These are phyloP conservation scores for Cinclus cinclus DNA, from an alignment of 2,113 vertebrate species.

Conservation along the genomic window DNA sequence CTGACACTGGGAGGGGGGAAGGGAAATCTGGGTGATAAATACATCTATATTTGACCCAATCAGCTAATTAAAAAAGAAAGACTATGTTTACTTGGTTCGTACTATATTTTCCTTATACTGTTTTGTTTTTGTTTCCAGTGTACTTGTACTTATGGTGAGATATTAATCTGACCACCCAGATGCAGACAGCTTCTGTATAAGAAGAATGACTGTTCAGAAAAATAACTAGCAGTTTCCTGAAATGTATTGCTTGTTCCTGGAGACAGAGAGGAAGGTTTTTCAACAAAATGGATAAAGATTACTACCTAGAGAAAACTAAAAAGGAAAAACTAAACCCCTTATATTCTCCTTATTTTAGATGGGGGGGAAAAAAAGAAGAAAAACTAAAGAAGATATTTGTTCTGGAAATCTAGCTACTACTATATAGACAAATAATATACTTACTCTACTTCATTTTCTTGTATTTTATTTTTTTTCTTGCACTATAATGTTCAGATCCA, in stretches of 20 bases:
- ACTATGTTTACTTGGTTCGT: neutral
- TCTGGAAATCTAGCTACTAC: neutral
- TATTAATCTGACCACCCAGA: neutral
- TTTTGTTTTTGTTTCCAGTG: slow-evolving; percentile 1
- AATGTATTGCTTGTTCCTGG: neutral
- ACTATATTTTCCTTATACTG: neutral
- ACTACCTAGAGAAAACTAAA: neutral
- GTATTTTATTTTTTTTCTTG: neutral
- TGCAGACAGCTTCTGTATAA: neutral
- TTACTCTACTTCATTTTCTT: neutral
- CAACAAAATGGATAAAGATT: neutral
- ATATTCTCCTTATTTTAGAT: neutral
- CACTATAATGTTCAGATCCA: slow-evolving; percentile 15
- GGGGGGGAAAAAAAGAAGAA: rapidly evolving
- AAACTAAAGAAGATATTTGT: neutral
- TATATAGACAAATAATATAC: neutral
- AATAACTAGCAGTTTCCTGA: neutral
- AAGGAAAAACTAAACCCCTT: neutral
- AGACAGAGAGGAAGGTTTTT: neutral
- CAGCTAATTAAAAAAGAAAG: neutral
- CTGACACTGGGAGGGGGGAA: neutral
- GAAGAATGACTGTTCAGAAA: neutral
- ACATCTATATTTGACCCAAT: neutral
- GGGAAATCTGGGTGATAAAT: neutral
- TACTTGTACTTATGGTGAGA: neutral